phyloP scores from a whole-genome alignment of 2,888 invertebrate species.

The Dasysyrphus albostriatus region DNA sequence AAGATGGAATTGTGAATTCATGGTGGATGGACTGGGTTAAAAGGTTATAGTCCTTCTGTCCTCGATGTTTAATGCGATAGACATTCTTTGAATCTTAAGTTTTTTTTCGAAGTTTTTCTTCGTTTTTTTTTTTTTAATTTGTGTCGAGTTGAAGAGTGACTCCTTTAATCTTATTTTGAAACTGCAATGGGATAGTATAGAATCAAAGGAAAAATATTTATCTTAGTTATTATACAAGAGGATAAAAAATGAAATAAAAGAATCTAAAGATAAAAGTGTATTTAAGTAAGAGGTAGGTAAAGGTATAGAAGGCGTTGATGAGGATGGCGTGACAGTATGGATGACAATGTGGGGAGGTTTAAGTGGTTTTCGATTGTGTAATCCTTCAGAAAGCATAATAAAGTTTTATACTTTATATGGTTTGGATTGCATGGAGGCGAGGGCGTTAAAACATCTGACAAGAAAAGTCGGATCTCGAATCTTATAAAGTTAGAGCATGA shows the following conservation, averaged over 20 bases:
- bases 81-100: slow-evolving; percentile 40
- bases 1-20: slow-evolving; percentile 58
- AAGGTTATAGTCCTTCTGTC: slow-evolving; percentile 51
- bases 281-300: slow-evolving; percentile 9
- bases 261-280: slow-evolving; percentile 17
- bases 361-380: slow-evolving; percentile 74
- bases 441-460: too few relatives aligned
- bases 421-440: too few relatives aligned
- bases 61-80: slow-evolving; percentile 70
- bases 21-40: slow-evolving; percentile 33
- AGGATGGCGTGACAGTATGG: not conserved
- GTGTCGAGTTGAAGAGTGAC: slow-evolving; percentile 45
- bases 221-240: slow-evolving; percentile 59
- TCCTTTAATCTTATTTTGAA: slow-evolving; percentile 69
- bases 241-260: slow-evolving; percentile 30
- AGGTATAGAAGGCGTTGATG: not conserved
- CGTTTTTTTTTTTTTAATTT: slow-evolving; percentile 50
- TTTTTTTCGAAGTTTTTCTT: too few relatives aligned
- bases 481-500: too few relatives aligned
- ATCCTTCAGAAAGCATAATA: slow-evolving; percentile 38
- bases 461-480: too few relatives aligned
- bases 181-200: slow-evolving; percentile 21
- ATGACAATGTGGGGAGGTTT: slow-evolving; percentile 35
- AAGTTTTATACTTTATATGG: slow-evolving; percentile 4
- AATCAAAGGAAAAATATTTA: slow-evolving; percentile 69